A percentile compares a stretch with the other conserved stretches of the same genome.
Conservation (phyloP, 2,797 vertebrate genomes). For the Lophura swinhoii region DNA sequence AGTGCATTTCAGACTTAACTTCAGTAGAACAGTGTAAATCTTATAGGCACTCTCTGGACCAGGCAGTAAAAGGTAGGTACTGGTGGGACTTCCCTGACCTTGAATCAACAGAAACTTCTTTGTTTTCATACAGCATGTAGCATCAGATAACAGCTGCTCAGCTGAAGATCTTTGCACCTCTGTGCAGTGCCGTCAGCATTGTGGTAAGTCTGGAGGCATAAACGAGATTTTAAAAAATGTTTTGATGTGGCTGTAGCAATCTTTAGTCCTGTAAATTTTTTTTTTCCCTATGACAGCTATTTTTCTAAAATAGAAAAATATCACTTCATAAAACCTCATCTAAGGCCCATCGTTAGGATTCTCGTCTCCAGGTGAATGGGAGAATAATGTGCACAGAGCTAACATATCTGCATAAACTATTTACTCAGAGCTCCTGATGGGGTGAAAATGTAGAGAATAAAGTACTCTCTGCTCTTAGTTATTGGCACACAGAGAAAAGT, state of each 20-base stretch:
- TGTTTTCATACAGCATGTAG: background rate
- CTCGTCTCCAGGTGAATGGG: background rate
- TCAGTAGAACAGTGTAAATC: background rate
- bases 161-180: background rate
- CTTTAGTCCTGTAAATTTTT: background rate
- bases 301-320: conserved; percentile 54
- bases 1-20: background rate
- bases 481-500: background rate
- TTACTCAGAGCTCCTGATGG: conserved; percentile 15
- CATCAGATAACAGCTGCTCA: conserved; percentile 25
- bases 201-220: background rate
- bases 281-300: background rate
- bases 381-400: background rate
- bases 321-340: conserved; percentile 22
- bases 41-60: background rate
- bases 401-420: conserved; percentile 22
- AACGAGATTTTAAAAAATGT: background rate
- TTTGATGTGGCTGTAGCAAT: background rate
- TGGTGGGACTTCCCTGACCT: conserved; percentile 3
- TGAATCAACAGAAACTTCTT: conserved; percentile 28
- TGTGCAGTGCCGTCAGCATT: background rate
- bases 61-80: background rate
- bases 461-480: background rate
- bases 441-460: background rate
- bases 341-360: background rate